Base-by-base conservation (phyloP, 2,113 vertebrate species). In the Platysteira castanea region DNA sequence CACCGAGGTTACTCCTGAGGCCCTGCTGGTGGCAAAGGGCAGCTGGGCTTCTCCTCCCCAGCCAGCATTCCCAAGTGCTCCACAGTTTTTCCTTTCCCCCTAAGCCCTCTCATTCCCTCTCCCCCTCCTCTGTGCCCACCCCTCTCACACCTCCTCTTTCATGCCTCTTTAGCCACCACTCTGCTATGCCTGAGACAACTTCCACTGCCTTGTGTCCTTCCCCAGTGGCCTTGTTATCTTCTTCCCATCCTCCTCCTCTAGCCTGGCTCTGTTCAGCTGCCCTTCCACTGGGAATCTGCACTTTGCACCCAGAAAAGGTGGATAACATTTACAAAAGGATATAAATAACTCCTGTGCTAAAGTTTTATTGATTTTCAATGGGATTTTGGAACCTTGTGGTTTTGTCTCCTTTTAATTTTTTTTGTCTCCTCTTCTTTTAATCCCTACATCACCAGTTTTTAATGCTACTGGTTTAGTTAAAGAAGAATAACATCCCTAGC, bases 141-240 rank as follows among this genome's bases (percentile, higher is more conserved):
- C 86, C 68, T 31, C 92, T 54, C 39, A 60, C 57, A 56, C 31
- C 82, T 74, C 83, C 63, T 54, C 84, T 92, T 77, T 75, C 49
- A 18, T 30, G 68, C 52, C 71, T 90, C 67, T 79, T 94, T 89
- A 49, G 52, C 69, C 64, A 3, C 35, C 22, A 11, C 44, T 86
- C 84, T 44, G 50, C 59, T 16, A 0, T 0, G 42, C 60, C 80
- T 39, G 22, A 92, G 53, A 84, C 87, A 23, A 71, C 49, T 93
- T 84, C 82, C 68, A 71, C 8, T 49, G 77, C 69, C 69, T 39
- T 5, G 10, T 39, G 37, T 90, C 76, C 68, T 74, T 96, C 92
- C 93, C 93, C 59, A 75, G 93, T 73, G 93, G 96, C 83, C 95
- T 95, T 93, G 90, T 95, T 96, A 96, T 93, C 79, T 68, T 41